A percentile compares a stretch with the other conserved stretches of the same genome.
Conservation (phyloP, 53 echinoderm and acorn worm species). For the Echinometra lucunter region DNA sequence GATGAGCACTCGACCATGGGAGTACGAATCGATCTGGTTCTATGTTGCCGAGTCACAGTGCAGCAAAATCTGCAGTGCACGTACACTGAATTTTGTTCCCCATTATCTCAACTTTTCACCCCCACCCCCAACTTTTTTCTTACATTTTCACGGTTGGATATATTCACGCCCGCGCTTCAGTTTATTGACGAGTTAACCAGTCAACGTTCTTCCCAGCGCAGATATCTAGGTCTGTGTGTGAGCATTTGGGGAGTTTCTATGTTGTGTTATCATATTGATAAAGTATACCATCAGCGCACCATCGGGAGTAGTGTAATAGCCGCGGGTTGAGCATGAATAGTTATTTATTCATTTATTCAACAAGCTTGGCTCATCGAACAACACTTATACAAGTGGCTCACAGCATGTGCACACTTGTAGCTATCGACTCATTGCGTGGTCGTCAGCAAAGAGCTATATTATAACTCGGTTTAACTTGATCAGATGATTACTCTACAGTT, state of each 20-base stretch:
- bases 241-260: neutral
- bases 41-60: neutral
- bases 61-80: neutral
- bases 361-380: neutral
- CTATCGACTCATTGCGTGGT: neutral
- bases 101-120: neutral
- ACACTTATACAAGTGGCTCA: neutral
- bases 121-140: neutral
- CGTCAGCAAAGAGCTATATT: neutral
- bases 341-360: conserved; percentile 31
- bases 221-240: neutral
- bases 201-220: neutral
- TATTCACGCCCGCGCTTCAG: neutral
- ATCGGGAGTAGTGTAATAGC: neutral
- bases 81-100: neutral
- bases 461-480: neutral
- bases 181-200: conserved; percentile 29
- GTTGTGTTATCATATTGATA: neutral
- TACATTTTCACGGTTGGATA: neutral
- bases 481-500: neutral
- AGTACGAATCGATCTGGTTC: neutral
- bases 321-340: neutral
- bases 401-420: neutral
- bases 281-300: neutral
- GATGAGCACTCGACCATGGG: neutral